These are phyloP conservation scores for Ypsolopha sequella DNA, from an alignment of 2,888 invertebrate genomes.

Conservation along the genomic window DNA sequence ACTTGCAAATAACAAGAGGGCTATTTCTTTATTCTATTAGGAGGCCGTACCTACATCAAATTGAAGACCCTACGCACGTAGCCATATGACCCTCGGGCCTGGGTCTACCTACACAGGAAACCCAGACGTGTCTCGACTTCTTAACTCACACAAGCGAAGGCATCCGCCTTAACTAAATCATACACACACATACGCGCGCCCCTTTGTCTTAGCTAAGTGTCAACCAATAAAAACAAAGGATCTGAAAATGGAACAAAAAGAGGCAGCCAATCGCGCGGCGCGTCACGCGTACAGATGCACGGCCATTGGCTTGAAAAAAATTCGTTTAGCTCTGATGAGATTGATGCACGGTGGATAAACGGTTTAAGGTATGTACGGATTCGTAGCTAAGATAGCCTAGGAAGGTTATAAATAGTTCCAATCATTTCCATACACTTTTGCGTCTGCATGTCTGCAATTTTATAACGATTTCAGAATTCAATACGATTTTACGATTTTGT, in stretches of 20 bases:
- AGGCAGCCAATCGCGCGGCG: conserved; percentile 59
- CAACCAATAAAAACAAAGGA: conserved; percentile 72
- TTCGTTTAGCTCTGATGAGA: conserved; percentile 66
- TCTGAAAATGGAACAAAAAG: conserved; percentile 69
- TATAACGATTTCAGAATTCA: too few relatives aligned
- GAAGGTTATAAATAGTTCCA: background rate
- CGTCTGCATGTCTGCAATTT: too few relatives aligned
- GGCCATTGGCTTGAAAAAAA: conserved; percentile 68
- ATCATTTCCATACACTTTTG: too few relatives aligned
- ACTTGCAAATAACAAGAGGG: background rate
- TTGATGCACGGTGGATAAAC: conserved; percentile 33
- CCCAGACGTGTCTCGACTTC: conserved; percentile 30
- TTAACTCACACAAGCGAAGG: conserved; percentile 52
- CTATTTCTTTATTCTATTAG: background rate
- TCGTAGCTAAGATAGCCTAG: background rate
- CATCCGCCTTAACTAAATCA: conserved; percentile 34
- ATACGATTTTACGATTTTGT: too few relatives aligned
- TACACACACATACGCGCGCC: conserved; percentile 56
- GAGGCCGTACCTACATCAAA: conserved; percentile 54
- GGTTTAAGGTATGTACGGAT: background rate
- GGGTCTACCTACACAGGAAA: conserved; percentile 46
- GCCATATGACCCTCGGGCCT: conserved; percentile 35
- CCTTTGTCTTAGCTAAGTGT: conserved; percentile 72
- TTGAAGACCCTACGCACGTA: conserved; percentile 55
- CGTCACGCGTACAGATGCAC: conserved; percentile 66